Evolutionary conservation across 2,113 vertebrate genomes (phyloP).

Genomic region (Arizona elegans): DNA sequence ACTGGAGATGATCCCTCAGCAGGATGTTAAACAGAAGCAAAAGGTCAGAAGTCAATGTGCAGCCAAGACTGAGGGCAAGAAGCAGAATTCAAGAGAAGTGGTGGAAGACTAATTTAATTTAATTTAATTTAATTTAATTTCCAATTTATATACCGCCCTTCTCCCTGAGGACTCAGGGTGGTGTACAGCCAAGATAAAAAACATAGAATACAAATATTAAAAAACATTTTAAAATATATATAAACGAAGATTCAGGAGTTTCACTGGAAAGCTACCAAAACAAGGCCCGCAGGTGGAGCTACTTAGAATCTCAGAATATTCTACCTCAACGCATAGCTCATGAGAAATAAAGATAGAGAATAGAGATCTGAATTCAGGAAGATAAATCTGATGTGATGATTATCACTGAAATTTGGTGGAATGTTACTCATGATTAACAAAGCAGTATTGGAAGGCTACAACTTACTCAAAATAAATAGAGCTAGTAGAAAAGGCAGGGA

Average conservation of each 20-base stretch:
- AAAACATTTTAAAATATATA: too few relatives aligned
- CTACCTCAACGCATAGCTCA: neutral
- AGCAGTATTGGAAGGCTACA: neutral
- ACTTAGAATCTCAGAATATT: neutral
- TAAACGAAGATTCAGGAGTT: neutral
- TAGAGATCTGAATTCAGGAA: neutral
- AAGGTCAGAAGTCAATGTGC: neutral
- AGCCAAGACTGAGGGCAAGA: neutral
- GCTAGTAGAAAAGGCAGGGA: neutral
- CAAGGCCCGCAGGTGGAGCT: neutral
- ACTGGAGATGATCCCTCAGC: neutral
- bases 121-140: too few relatives aligned
- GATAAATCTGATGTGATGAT: neutral
- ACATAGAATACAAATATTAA: too few relatives aligned
- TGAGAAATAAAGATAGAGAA: neutral
- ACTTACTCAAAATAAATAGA: neutral
- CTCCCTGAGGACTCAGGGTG: too few relatives aligned
- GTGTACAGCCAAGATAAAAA: too few relatives aligned
- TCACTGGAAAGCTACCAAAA: neutral
- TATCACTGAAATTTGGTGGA: neutral
- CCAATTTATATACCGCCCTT: too few relatives aligned
- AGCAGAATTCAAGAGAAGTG: neutral
- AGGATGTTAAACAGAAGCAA: neutral
- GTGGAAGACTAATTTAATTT: neutral
- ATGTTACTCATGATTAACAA: neutral